phyloP scores from a whole-genome alignment of 2,888 invertebrate species.

The Odontocerum albicorne region DNA sequence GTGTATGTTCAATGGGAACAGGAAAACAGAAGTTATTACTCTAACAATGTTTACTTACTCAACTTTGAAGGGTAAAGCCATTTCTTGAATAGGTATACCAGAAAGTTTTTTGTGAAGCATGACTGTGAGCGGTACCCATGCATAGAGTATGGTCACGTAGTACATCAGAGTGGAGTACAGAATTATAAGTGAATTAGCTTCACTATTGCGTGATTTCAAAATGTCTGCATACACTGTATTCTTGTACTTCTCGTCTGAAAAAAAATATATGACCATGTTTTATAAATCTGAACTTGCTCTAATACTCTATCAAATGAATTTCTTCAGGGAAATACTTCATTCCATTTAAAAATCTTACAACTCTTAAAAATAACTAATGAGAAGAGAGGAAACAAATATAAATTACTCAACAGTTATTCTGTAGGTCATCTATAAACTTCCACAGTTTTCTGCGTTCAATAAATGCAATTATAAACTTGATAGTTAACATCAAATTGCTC shows the following conservation, averaged over 20 bases:
- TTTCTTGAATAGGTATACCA: not conserved
- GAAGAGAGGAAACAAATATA: no score
- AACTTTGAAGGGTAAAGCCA: slow-evolving; percentile 10
- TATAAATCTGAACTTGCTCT: no score
- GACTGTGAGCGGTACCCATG: not conserved
- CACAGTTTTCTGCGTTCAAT: not conserved
- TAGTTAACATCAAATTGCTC: not conserved
- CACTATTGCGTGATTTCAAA: not conserved
- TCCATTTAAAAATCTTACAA: no score
- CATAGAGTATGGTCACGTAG: not conserved
- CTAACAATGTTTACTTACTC: no score
- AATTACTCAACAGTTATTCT: no score
- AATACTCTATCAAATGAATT: no score
- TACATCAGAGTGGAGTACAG: not conserved
- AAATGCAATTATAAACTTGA: not conserved
- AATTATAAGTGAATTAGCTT: not conserved
- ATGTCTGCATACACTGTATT: not conserved
- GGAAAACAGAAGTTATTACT: no score
- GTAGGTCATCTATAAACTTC: not conserved
- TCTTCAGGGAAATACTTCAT: no score
- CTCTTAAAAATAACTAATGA: no score
- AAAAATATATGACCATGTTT: no score
- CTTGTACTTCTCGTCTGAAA: not conserved
- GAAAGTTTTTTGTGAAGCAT: slow-evolving; percentile 1
- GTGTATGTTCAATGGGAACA: no score